Evolutionary conservation across 2,797 vertebrate genomes (phyloP), one percentile per base, ranked within the genome.

Genomic region (Darevskia nairensis): DNA sequence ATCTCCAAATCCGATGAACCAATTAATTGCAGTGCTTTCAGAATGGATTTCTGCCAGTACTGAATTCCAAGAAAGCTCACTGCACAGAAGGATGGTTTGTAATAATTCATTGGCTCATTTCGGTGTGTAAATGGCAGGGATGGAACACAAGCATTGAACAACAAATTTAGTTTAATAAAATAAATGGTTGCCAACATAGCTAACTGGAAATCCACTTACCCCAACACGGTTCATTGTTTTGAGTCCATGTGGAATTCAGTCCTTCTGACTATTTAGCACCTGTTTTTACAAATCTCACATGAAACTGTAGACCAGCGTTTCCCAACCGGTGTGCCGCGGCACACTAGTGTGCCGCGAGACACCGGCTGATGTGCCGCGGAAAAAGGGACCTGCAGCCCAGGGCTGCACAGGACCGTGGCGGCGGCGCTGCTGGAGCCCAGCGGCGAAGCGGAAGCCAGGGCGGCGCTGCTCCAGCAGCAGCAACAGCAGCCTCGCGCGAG

Each of bases 151-250:
- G 89, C 89, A 80, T 90, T 89, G 89, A 72, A 79, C 79, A 87
- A 91, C 68, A 86, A 90, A 91, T 91, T 74, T 46, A 82, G 88
- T 89, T 92, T 94, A 88, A 85, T 44, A 90, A 93, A 82, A 46
- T 27, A 76, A 77, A 89, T 92, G 91, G 86, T 84, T 92, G 92
- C 91, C 89, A 92, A 94, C 94, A 92, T 75, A 94, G 91, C 91
- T 23, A 91, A 50, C 88, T 32, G 59, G 35, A 81, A 64, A 66
- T 66, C 23, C 32, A 3, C 55, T 35, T 8, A 5, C 25, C 9
- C 9, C 25, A 66, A 81, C 23, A 81, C 66, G 80, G 2, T 23
- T 80, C 5, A 39, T 27, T 81, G 32, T 27, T 61, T 81, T 81
- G 59, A 64, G 61, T 81, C 59, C 29, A 50, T 50, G 11, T 78